Evolutionary conservation across 37 sponge, comb jelly and placozoan species (phyloP), one percentile per base, ranked within the genome.

Genomic region (Bolinopsis microptera): DNA sequence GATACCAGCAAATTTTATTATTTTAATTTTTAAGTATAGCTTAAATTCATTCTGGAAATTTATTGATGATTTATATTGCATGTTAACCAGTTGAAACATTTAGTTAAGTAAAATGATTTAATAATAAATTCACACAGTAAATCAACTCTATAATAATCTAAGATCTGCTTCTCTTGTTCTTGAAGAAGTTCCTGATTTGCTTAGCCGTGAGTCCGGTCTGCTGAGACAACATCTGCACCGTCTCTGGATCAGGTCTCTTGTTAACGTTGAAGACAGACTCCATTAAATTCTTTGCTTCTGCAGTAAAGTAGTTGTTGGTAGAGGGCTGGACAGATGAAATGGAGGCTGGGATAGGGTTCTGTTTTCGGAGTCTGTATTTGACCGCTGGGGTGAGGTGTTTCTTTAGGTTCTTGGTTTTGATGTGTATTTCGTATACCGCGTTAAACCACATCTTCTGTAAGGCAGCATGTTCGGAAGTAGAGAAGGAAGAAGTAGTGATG

Each of bases 291-390:
- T 48, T 86, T 9, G 26, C 31, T 23, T 86, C 90, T 8, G 40
- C 25, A 39, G 61, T 36, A 34, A 41, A 41, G 90, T 41, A 86
- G 27, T 86, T 86, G 90, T 86, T 86, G 90, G 90, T 86, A n/a
- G 30, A 22, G 40, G 90, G 90, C 0, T 40, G 22, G 25, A 40
- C 30, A 9, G 90, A 86, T 38, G 48, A 13, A 3, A 86, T 86
- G 40, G 90, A 33, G 26, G 27, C 22, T 16, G 90, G 90, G 3
- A 86, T 48, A 5, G 90, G 90, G 26, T 34, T 38, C 61, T 86
- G 90, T 27, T 86, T 86, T 38, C 90, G 3, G 36, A 86, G 90
- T 86, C 90, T 39, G 90, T 86, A 86, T 3, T 38, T 18, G 61
- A 39, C 40, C 0, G 90, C 90, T 0, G 90, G 90, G 30, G 90